Percentiles rank a stretch among this genome's conserved stretches.
Conservation (phyloP, 2,888 invertebrate species). For the Microplitis deprimator region DNA sequence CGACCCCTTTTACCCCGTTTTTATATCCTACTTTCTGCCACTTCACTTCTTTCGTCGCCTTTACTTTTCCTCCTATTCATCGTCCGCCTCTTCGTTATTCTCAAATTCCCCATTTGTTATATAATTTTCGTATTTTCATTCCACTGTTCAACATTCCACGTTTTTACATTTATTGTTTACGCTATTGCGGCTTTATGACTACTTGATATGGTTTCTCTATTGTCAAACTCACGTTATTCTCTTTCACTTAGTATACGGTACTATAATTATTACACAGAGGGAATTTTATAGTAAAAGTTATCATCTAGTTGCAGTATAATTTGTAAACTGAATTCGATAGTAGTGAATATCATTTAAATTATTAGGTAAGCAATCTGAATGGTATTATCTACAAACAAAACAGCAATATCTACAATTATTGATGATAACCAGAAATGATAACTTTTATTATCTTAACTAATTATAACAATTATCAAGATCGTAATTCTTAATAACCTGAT, state of each 20-base stretch:
- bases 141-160: slow-evolving; percentile 39
- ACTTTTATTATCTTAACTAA: too few species aligned
- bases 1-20: slow-evolving; percentile 23
- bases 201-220: background rate
- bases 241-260: background rate
- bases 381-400: too few species aligned
- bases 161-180: slow-evolving; percentile 22
- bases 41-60: background rate
- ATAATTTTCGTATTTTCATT: slow-evolving; percentile 39
- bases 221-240: background rate
- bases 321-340: too few species aligned
- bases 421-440: too few species aligned
- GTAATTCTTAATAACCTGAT: too few species aligned
- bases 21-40: slow-evolving; percentile 24
- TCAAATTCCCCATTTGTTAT: slow-evolving; percentile 9
- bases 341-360: too few species aligned
- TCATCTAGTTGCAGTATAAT: background rate
- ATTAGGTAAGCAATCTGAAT: too few species aligned
- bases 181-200: slow-evolving; percentile 41
- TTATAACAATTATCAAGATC: too few species aligned
- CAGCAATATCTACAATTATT: too few species aligned
- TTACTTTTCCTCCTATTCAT: slow-evolving; percentile 33
- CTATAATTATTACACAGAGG: background rate
- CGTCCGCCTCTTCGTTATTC: slow-evolving; percentile 25
- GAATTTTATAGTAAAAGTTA: background rate